Percentiles rank a stretch among this genome's conserved stretches.
These are phyloP conservation scores for Gallinago solitaria DNA, from an alignment of 2,797 vertebrate species.

Conservation along the genomic window DNA sequence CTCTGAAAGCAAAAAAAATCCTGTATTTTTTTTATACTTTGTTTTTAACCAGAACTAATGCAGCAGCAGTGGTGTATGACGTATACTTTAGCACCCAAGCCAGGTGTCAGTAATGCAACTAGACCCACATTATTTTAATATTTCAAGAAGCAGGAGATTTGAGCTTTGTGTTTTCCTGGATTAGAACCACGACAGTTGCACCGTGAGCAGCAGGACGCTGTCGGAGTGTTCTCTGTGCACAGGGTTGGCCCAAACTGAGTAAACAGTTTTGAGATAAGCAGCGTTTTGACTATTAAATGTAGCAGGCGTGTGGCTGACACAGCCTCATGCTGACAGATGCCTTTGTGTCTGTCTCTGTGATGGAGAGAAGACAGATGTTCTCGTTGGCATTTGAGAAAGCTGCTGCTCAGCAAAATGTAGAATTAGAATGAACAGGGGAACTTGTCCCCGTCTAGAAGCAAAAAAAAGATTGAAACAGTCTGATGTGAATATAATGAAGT, in stretches of 20 bases:
- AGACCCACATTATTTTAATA: not conserved
- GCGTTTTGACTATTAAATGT: not conserved
- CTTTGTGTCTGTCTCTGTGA: not conserved
- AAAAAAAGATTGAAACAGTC: not conserved
- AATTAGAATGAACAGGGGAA: not conserved
- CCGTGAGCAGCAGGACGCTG: not conserved
- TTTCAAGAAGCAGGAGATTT: not conserved
- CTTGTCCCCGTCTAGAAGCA: not conserved
- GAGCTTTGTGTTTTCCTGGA: not conserved
- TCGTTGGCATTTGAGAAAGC: constrained; percentile 21
- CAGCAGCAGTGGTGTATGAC: too few relatives aligned
- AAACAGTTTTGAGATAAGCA: not conserved
- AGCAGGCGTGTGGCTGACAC: not conserved
- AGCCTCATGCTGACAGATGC: not conserved
- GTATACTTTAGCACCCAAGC: not conserved
- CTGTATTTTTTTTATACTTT: not conserved
- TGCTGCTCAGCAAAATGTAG: constrained; percentile 13
- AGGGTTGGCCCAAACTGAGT: not conserved
- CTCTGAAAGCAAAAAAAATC: not conserved
- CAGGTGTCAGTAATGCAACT: not conserved
- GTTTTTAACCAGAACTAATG: not conserved
- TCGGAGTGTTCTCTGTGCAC: not conserved
- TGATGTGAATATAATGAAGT: not conserved
- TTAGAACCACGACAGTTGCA: not conserved
- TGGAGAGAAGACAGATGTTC: constrained; percentile 39